Percentiles rank a stretch among this genome's conserved stretches.
phyloP scores from a whole-genome alignment of 2,888 invertebrate species.

The Archips crataeganus region DNA sequence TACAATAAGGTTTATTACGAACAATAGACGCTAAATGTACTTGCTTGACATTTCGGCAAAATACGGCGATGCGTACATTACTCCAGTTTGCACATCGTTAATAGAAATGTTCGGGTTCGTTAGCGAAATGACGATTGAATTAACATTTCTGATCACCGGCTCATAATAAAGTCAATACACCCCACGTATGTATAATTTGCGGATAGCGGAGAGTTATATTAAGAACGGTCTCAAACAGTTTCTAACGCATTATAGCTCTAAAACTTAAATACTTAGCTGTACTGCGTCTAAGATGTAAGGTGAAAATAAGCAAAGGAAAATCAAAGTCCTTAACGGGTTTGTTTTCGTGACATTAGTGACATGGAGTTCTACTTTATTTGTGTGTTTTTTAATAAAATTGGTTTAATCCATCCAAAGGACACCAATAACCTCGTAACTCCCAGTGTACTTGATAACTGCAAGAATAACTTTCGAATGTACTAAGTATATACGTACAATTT shows the following conservation, averaged over 20 bases:
- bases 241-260: neutral
- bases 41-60: slow-evolving; percentile 8
- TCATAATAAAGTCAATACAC: slow-evolving; percentile 18
- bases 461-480: too few species aligned
- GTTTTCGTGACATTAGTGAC: too few species aligned
- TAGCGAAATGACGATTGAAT: slow-evolving; percentile 31
- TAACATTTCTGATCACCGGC: slow-evolving; percentile 33
- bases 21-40: slow-evolving; percentile 3
- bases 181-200: slow-evolving; percentile 10
- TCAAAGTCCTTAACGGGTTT: too few species aligned
- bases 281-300: too few species aligned
- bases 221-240: neutral
- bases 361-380: too few species aligned
- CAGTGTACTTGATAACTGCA: too few species aligned
- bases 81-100: slow-evolving; percentile 36
- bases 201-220: neutral
- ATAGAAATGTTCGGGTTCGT: slow-evolving; percentile 37
- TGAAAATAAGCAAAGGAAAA: too few species aligned
- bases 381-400: too few species aligned
- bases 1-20: slow-evolving; percentile 9
- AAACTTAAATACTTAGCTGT: neutral
- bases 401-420: too few species aligned
- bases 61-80: slow-evolving; percentile 10
- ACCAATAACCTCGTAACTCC: too few species aligned
- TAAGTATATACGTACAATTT: too few species aligned